A percentile compares a stretch with the other conserved stretches of the same genome.
phyloP scores from a whole-genome alignment of 2,888 invertebrate species.

The Notodonta dromedarius region DNA sequence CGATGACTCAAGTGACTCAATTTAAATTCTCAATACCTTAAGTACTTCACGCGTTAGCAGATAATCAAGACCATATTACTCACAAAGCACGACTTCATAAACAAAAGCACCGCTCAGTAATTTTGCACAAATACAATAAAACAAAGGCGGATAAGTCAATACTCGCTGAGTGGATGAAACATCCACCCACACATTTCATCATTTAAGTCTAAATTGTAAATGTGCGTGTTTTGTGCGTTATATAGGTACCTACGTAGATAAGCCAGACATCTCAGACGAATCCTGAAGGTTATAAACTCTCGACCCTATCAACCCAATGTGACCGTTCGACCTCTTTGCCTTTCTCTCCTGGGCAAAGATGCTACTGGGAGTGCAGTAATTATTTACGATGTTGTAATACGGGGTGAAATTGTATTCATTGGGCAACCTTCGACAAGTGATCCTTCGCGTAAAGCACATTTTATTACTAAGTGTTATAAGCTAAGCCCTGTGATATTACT shows the following conservation, averaged over 20 bases:
- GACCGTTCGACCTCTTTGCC: background rate
- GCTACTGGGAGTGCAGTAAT: too few species aligned
- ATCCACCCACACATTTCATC: conserved; percentile 18
- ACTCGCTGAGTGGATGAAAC: conserved; percentile 7
- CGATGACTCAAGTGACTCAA: background rate
- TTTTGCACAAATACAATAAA: background rate
- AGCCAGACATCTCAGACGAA: conserved; percentile 16
- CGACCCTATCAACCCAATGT: conserved; percentile 16
- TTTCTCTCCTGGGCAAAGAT: too few species aligned
- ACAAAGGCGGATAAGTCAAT: background rate
- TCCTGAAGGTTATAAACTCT: conserved; percentile 23
- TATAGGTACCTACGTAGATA: too few species aligned
- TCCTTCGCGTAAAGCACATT: too few species aligned
- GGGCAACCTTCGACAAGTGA: too few species aligned
- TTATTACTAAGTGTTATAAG: too few species aligned
- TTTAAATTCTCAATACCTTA: background rate
- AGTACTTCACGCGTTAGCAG: background rate
- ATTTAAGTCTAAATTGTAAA: conserved; percentile 19
- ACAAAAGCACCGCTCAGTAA: background rate
- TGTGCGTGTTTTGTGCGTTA: conserved; percentile 11
- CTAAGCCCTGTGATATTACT: too few species aligned
- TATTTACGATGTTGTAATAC: too few species aligned
- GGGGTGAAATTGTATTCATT: too few species aligned
- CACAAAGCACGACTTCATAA: background rate
- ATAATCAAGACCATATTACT: background rate